Base-by-base conservation (phyloP, 1,140 invertebrate species). In the Philotrypesis tridentata region DNA sequence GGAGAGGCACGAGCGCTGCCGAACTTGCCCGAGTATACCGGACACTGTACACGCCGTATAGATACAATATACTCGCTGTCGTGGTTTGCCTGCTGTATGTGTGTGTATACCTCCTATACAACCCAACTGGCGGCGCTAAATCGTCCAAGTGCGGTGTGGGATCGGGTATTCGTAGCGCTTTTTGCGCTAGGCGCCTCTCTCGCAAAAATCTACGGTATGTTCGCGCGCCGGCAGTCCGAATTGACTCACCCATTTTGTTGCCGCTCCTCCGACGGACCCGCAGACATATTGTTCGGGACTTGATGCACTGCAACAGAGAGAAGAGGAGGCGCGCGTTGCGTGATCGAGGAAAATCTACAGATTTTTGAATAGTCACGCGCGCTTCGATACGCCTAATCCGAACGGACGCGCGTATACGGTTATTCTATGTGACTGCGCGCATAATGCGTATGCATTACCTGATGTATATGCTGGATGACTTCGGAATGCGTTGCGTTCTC, bases 391-490 rank as follows among this genome's bases (percentile, higher is more conserved):
- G n/a, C n/a, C n/a, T n/a, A n/a, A n/a, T n/a, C n/a, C n/a, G n/a
- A n/a, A n/a, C n/a, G n/a, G n/a, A n/a, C 33, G 33, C 33, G 33
- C 33, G 9, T 5, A 37, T 9, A 37, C 9, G 4, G 9, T 37
- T 37, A 37, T 37, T 37, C 33, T n/a, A 9, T 9, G 33, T n/a
- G 37, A 70, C 27, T 23, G 33, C 5, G 9, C 40, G 14, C 63
- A 17, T 55, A 71, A 25, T 9, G 21, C 0, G 17, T 14, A 55
- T 37, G 11, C 9, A 27, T 90, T 91, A 98, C 97, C 95, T 98
- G 95, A 91, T 98, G 97, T 90, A 98, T 98, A 91, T 98, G 96
- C 68, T 96, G 95, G 86, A 98, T 96, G 87, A 98, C 96, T 92
- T 98, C 96, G 0, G 95, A 95, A 88, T 97, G 95, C 79, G 96